A percentile compares a stretch with the other conserved stretches of the same genome.
phyloP scores from a whole-genome alignment of 2,888 invertebrate species.

The Aspidiotus rigidus region DNA sequence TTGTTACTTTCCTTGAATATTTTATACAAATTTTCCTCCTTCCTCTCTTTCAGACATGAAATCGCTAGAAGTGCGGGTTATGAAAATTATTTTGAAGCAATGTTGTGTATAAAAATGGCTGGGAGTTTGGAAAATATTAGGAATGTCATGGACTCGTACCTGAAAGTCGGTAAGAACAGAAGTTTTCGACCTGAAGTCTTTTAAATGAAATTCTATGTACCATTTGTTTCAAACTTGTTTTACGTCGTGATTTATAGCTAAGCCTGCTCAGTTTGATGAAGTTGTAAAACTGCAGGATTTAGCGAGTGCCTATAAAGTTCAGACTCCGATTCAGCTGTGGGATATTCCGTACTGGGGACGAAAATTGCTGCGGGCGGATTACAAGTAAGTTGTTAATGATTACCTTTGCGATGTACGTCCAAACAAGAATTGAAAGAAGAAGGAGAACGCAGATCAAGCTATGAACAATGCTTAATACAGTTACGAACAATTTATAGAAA shows the following conservation, averaged over 20 bases:
- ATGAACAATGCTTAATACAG: too few relatives aligned
- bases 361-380: conserved; percentile 59
- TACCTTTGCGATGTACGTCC: too few relatives aligned
- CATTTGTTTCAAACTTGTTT: not conserved
- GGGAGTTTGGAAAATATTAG: conserved; percentile 65
- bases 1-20: not conserved
- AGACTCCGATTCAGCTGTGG: conserved; percentile 60
- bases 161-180: conserved; percentile 48
- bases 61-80: conserved; percentile 72
- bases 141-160: conserved; percentile 56
- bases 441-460: too few relatives aligned
- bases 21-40: not conserved
- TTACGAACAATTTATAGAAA: too few relatives aligned
- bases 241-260: conserved; percentile 46
- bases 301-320: conserved; percentile 59
- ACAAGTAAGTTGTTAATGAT: conserved; percentile 44
- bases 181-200: not conserved
- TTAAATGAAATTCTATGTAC: not conserved
- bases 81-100: conserved; percentile 70
- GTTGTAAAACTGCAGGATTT: conserved; percentile 61
- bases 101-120: conserved; percentile 91
- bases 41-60: conserved; percentile 46
- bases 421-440: too few relatives aligned
- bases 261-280: conserved; percentile 66
- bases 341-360: conserved; percentile 83